Evolutionary conservation across 2,113 vertebrate species (phyloP).

Genomic region (Stomatorhinus ivindoensis): DNA sequence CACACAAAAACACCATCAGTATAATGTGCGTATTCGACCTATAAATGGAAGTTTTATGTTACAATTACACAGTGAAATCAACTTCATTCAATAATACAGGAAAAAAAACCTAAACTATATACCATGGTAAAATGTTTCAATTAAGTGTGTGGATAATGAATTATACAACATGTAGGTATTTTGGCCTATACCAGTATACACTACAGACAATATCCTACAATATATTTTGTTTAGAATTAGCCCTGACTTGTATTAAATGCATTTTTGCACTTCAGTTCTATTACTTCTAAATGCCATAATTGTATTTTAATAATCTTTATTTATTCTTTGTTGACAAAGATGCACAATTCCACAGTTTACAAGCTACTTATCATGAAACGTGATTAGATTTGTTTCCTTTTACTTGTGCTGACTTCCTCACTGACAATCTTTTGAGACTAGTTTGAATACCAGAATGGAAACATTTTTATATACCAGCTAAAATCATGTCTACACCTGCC

Average conservation of each 20-base stretch:
- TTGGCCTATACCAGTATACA: not conserved
- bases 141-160: not conserved
- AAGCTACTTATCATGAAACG: not conserved
- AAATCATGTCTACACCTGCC: not conserved
- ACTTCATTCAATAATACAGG: not conserved
- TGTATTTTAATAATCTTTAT: not conserved
- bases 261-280: not conserved
- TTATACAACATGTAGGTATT: not conserved
- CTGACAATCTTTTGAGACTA: not conserved
- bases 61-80: not conserved
- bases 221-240: not conserved
- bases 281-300: constrained; percentile 11
- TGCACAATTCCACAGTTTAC: constrained; percentile 9
- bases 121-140: not conserved
- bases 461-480: constrained; percentile 1
- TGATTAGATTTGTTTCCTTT: not conserved
- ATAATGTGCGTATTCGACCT: not conserved
- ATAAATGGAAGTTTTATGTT: not conserved
- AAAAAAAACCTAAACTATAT: not conserved
- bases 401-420: not conserved
- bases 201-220: not conserved
- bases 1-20: constrained; percentile 12
- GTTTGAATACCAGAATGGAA: not conserved
- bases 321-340: not conserved
- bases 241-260: not conserved